Percentiles rank a stretch among this genome's conserved stretches.
Evolutionary conservation across 64 coral and sea anemone species (phyloP).

Genomic region (Montipora efflorescens): DNA sequence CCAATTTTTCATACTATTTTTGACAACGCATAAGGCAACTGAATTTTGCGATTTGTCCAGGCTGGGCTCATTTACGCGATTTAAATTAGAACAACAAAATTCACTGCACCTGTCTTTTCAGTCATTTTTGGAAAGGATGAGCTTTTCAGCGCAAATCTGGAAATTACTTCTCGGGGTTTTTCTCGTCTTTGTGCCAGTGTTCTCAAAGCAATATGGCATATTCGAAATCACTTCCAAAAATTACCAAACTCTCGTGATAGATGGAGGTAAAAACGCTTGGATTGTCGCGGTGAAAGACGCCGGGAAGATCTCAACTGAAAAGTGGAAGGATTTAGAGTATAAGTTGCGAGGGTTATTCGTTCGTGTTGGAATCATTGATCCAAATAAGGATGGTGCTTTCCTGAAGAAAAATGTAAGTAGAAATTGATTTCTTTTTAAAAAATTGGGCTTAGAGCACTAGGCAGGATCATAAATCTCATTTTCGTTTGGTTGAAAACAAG

Average conservation of each 20-base stretch:
- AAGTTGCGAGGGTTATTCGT: constrained; percentile 72
- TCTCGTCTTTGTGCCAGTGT: neutral
- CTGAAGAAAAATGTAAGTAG: constrained; percentile 78
- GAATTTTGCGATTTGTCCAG: neutral
- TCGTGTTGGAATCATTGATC: constrained; percentile 82
- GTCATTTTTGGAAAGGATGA: neutral
- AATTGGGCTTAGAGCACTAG: too few species aligned
- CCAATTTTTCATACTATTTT: too few species aligned
- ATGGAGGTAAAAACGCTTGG: constrained; percentile 82
- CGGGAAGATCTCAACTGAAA: constrained; percentile 57
- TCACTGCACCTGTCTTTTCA: neutral
- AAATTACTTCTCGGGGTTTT: neutral
- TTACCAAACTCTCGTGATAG: constrained; percentile 64
- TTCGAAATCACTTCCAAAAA: constrained; percentile 69
- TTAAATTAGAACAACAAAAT: neutral
- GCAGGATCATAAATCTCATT: too few species aligned
- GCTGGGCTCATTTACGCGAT: neutral
- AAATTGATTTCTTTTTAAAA: neutral
- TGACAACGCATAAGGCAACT: neutral
- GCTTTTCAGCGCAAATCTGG: neutral
- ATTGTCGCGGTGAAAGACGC: constrained; percentile 83
- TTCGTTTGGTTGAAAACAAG: too few species aligned
- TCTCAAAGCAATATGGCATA: constrained; percentile 57
- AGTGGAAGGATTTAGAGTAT: constrained; percentile 74
- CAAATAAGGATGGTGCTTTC: constrained; percentile 76